These are phyloP conservation scores for Pygmarrhopalites habei DNA, from an alignment of 1,140 invertebrate genomes.

Conservation along the genomic window DNA sequence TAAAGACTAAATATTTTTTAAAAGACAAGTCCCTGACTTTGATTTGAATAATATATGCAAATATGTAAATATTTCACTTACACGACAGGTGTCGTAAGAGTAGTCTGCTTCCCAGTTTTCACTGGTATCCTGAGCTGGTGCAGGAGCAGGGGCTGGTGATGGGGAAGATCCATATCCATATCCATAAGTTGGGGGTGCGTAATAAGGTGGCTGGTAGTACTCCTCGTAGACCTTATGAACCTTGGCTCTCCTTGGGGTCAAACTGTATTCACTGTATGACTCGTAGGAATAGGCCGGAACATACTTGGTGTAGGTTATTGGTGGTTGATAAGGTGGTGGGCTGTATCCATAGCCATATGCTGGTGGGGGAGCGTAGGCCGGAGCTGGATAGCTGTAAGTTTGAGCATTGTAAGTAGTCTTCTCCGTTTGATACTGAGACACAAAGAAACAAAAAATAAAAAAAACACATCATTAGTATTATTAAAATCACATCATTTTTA, in stretches of 20 bases:
- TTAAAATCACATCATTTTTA: too few species aligned
- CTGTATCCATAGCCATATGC: slow-evolving; percentile 17
- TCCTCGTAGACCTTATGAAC: slow-evolving; percentile 29
- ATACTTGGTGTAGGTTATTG: slow-evolving; percentile 14
- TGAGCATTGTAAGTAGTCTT: slow-evolving; percentile 3
- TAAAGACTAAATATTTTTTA: too few species aligned
- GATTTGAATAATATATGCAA: background rate
- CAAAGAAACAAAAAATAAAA: background rate
- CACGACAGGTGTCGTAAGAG: slow-evolving; percentile 37
- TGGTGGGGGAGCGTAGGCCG: slow-evolving; percentile 1
- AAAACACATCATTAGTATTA: too few species aligned
- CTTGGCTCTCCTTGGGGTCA: slow-evolving; percentile 32
- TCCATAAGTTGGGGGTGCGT: background rate
- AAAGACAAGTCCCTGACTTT: too few species aligned
- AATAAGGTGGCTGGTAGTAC: slow-evolving; percentile 18
- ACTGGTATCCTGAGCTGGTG: slow-evolving; percentile 6
- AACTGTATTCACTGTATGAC: slow-evolving; percentile 28
- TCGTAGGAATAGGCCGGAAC: slow-evolving; percentile 27
- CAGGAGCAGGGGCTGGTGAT: background rate
- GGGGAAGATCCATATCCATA: slow-evolving; percentile 17
- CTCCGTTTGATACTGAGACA: slow-evolving; percentile 20
- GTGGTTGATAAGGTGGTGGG: slow-evolving; percentile 14
- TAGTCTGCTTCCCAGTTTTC: slow-evolving; percentile 39
- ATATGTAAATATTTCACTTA: slow-evolving; percentile 18
- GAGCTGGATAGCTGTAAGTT: slow-evolving; percentile 5